These are phyloP conservation scores for Netelia virgata DNA, from an alignment of 2,888 invertebrate species.

Conservation along the genomic window DNA sequence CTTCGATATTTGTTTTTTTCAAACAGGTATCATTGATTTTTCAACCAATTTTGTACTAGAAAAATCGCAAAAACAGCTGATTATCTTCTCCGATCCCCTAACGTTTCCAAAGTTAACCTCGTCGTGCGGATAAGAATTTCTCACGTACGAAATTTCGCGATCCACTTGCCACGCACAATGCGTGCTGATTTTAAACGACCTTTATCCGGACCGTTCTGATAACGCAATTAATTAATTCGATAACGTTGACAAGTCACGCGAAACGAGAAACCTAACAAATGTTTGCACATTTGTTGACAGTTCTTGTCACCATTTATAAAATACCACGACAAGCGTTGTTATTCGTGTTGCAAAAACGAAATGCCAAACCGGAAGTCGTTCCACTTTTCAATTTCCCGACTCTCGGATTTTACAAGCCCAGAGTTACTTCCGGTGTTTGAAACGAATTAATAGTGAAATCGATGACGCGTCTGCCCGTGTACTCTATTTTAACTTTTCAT, in stretches of 20 bases:
- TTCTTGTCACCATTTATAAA: conserved; percentile 6
- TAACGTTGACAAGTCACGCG: conserved; percentile 7
- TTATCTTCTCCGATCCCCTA: not conserved
- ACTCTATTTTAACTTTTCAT: too few relatives aligned
- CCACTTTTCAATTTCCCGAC: not conserved
- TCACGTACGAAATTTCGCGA: not conserved
- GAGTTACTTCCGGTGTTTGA: not conserved
- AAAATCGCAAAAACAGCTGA: conserved; percentile 10
- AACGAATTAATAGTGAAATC: not conserved
- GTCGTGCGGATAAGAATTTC: not conserved
- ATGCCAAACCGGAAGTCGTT: not conserved
- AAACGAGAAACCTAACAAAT: not conserved
- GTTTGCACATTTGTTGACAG: conserved; percentile 51
- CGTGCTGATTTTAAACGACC: not conserved
- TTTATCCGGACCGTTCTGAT: conserved; percentile 27
- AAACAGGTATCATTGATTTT: not conserved
- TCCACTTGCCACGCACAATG: not conserved
- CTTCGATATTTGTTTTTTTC: not conserved
- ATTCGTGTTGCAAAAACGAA: not conserved
- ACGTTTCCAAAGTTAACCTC: conserved; percentile 1
- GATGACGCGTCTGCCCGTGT: too few relatives aligned
- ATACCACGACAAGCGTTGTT: not conserved
- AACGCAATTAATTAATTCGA: conserved; percentile 18
- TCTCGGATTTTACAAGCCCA: not conserved
- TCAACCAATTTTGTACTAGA: not conserved